phyloP scores from a whole-genome alignment of 2,797 vertebrate genomes.

The Bryconaethiops microstoma region DNA sequence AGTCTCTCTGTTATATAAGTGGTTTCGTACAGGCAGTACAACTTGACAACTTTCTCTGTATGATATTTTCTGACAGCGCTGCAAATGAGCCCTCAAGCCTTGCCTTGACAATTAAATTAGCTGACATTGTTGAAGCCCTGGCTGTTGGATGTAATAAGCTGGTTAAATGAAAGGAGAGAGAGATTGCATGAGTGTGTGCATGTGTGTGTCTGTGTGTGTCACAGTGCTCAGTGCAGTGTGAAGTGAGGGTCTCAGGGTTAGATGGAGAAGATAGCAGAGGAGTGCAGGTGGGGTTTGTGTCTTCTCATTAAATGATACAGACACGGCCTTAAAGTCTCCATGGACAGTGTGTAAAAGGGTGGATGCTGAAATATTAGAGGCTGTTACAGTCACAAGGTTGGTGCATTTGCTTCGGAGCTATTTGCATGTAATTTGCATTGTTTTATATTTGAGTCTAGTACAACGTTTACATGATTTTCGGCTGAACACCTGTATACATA shows the following conservation, averaged over 20 bases:
- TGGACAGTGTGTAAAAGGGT: constrained; percentile 1
- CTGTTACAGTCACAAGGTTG: constrained; percentile 10
- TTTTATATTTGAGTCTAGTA: neutral
- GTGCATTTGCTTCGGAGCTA: neutral
- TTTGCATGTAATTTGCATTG: constrained; percentile 27
- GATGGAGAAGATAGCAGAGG: neutral
- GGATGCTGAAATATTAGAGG: neutral
- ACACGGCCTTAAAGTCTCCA: neutral
- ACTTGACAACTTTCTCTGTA: constrained; percentile 3
- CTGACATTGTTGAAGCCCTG: constrained; percentile 51
- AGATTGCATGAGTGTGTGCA: neutral
- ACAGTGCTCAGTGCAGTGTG: constrained; percentile 26
- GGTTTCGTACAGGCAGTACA: neutral
- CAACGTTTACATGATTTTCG: neutral
- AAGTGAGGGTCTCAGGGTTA: constrained; percentile 49
- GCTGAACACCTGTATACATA: neutral
- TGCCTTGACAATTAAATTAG: constrained; percentile 65
- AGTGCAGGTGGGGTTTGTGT: constrained; percentile 39
- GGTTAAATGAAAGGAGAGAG: constrained; percentile 48
- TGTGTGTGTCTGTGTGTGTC: constrained; percentile 36
- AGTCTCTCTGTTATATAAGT: neutral
- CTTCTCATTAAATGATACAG: constrained; percentile 36
- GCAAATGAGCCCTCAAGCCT: constrained; percentile 48
- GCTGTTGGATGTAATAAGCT: constrained; percentile 60
- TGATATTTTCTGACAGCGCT: constrained; percentile 39